Evolutionary conservation across 2,113 vertebrate genomes (phyloP).

Genomic region (Pantherophis guttatus): DNA sequence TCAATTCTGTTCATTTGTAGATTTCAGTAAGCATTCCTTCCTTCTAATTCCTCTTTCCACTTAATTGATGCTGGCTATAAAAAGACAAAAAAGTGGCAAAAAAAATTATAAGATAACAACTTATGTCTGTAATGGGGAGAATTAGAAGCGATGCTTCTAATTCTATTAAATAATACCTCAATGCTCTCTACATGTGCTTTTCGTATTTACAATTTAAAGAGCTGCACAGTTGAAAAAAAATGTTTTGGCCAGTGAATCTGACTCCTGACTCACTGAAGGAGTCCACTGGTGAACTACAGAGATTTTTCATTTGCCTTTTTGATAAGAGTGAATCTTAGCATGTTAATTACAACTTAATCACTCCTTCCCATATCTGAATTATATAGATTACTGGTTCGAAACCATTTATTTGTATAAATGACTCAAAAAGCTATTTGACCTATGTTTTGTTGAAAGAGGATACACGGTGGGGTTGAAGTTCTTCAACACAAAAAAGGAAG

Average conservation of each 20-base stretch:
- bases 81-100: background rate
- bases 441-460: constrained; percentile 71
- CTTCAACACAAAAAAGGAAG: constrained; percentile 96
- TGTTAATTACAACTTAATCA: background rate
- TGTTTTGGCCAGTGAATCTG: background rate
- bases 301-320: background rate
- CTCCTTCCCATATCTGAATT: no score
- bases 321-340: background rate
- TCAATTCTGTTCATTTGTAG: background rate
- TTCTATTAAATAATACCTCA: background rate
- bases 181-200: background rate
- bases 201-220: background rate
- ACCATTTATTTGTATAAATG: background rate
- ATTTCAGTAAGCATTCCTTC: background rate
- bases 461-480: constrained; percentile 99
- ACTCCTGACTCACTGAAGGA: background rate
- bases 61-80: background rate
- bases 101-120: background rate
- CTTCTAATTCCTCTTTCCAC: background rate
- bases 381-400: no score
- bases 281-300: background rate
- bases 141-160: background rate
- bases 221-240: background rate
- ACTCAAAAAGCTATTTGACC: background rate
- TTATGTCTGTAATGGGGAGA: background rate